These are phyloP conservation scores for Nymphalis io DNA, from an alignment of 1,140 invertebrate genomes.

Conservation along the genomic window DNA sequence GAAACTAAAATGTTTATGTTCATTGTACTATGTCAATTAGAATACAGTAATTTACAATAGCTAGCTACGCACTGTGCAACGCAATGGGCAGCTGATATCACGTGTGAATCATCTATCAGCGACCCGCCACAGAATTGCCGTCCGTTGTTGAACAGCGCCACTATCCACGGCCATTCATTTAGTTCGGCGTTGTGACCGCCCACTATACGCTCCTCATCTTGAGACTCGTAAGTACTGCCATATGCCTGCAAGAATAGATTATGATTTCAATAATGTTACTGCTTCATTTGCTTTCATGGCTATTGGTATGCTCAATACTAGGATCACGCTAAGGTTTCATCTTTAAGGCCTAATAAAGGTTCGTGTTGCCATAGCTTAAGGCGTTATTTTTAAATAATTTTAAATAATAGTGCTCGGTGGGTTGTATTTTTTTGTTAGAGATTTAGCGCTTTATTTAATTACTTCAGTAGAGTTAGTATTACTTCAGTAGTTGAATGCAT, in stretches of 20 bases:
- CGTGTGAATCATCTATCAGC: constrained; percentile 90
- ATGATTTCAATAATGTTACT: background rate
- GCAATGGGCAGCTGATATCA: constrained; percentile 95
- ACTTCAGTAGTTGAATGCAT: too few species aligned
- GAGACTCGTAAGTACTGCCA: constrained; percentile 61
- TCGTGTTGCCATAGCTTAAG: too few species aligned
- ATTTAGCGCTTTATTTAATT: too few species aligned
- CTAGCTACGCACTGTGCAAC: constrained; percentile 88
- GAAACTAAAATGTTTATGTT: too few species aligned
- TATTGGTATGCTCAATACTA: too few species aligned
- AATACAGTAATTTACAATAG: too few species aligned
- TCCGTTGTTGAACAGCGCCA: constrained; percentile 89
- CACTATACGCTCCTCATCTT: constrained; percentile 90
- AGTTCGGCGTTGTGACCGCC: constrained; percentile 90
- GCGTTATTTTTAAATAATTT: too few species aligned
- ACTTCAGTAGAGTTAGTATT: too few species aligned
- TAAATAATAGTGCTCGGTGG: too few species aligned
- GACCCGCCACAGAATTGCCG: constrained; percentile 95
- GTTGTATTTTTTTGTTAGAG: too few species aligned
- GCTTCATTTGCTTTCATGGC: background rate
- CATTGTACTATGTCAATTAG: too few species aligned
- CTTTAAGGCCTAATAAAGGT: too few species aligned
- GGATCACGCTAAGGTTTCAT: background rate
- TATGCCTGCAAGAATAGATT: constrained; percentile 47
- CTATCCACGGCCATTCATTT: constrained; percentile 93